Evolutionary conservation across 2,888 invertebrate genomes (phyloP).

Genomic region (Spilosoma lubricipeda): DNA sequence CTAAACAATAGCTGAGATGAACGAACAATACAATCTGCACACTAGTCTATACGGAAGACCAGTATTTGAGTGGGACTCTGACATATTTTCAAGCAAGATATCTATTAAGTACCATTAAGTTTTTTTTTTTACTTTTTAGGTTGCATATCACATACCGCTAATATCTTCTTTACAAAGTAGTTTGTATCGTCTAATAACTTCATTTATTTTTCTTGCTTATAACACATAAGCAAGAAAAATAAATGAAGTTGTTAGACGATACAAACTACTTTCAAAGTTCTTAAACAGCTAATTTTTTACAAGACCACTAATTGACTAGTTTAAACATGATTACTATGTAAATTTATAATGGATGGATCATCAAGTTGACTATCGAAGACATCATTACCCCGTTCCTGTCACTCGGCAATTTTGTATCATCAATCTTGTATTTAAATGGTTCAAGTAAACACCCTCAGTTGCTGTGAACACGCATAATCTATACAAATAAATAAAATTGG

Average conservation of each 20-base stretch:
- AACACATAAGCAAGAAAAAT: not conserved
- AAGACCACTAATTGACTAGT: conserved; percentile 50
- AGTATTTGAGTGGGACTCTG: not conserved
- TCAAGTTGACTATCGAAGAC: conserved; percentile 65
- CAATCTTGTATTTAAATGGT: conserved; percentile 75
- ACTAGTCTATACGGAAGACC: not conserved
- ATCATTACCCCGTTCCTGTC: conserved; percentile 68
- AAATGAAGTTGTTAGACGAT: conserved; percentile 20
- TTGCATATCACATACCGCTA: not conserved
- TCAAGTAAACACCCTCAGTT: conserved; percentile 75
- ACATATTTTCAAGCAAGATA: not conserved
- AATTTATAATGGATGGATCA: conserved; percentile 76
- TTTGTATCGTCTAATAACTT: too few relatives aligned
- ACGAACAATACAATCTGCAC: not conserved
- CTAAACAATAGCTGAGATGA: not conserved
- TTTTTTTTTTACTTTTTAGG: not conserved
- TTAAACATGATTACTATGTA: conserved; percentile 69
- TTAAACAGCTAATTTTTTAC: conserved; percentile 37
- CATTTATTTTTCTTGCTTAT: too few relatives aligned
- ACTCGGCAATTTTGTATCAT: conserved; percentile 69
- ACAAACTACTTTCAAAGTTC: conserved; percentile 43
- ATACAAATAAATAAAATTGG: too few relatives aligned
- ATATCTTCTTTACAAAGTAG: not conserved
- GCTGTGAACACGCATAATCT: conserved; percentile 52
- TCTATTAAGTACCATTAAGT: not conserved